phyloP scores from a whole-genome alignment of 2,888 invertebrate genomes.

The Stenurella melanura region DNA sequence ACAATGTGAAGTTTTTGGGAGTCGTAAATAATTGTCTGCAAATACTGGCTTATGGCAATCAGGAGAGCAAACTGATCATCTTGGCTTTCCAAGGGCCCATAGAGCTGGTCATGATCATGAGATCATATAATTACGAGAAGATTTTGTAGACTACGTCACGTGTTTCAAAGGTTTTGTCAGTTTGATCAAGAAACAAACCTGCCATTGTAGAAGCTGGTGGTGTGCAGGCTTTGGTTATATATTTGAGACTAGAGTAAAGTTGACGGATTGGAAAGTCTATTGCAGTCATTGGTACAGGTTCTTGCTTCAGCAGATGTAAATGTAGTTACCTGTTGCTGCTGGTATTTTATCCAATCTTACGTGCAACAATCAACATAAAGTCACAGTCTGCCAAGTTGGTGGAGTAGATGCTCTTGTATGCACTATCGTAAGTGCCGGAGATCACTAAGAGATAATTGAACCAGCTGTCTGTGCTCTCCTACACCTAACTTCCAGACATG shows the following conservation, averaged over 20 bases:
- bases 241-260: conserved; percentile 96
- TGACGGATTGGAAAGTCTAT: conserved; percentile 90
- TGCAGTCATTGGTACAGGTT: conserved; percentile 92
- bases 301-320: conserved; percentile 95
- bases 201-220: conserved; percentile 99
- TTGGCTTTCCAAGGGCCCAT: conserved; percentile 96
- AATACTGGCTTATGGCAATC: conserved; percentile 97
- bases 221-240: conserved; percentile 98
- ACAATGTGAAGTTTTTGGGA: conserved; percentile 98
- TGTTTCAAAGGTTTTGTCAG: conserved; percentile 97
- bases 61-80: conserved; percentile 98
- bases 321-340: conserved; percentile 97
- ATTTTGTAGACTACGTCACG: conserved; percentile 98
- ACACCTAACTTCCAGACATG: conserved; percentile 97
- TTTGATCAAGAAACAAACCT: conserved; percentile 98
- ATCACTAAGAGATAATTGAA: conserved; percentile 98
- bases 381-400: conserved; percentile 93
- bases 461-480: conserved; percentile 99
- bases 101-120: conserved; percentile 97
- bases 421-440: conserved; percentile 95
- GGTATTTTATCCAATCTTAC: conserved; percentile 99
- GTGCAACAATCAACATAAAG: conserved; percentile 99
- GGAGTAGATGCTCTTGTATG: conserved; percentile 97
- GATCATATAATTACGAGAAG: conserved; percentile 98
- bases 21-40: conserved; percentile 99